phyloP scores from a whole-genome alignment of 2,888 invertebrate species.

The Gortyna flavago region DNA sequence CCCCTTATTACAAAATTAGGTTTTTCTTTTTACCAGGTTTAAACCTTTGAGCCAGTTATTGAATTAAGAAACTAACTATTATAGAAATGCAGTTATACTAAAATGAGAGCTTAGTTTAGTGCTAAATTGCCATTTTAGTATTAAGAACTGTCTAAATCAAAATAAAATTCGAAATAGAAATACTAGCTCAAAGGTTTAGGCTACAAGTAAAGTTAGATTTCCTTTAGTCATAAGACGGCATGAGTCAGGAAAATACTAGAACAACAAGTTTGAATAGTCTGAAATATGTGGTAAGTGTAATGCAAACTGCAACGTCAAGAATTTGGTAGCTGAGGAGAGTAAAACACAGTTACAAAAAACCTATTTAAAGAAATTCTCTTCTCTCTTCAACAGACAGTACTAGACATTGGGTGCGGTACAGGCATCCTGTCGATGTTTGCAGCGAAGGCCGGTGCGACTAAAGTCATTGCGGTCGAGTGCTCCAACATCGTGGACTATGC shows the following conservation, averaged over 20 bases:
- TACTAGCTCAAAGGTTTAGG: not conserved
- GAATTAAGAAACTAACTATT: too few relatives aligned
- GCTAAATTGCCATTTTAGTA: not conserved
- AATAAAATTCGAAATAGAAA: not conserved
- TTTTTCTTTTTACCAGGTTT: too few relatives aligned
- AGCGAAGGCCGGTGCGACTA: constrained; percentile 98
- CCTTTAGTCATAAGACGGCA: not conserved
- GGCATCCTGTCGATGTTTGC: constrained; percentile 99
- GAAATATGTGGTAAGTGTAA: not conserved
- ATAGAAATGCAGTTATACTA: not conserved
- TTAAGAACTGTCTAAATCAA: not conserved
- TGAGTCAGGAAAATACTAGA: not conserved
- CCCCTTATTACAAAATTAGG: too few relatives aligned
- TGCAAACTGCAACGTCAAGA: not conserved
- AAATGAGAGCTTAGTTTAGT: not conserved
- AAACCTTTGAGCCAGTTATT: too few relatives aligned
- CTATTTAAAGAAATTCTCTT: not conserved
- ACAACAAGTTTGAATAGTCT: not conserved
- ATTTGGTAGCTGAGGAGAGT: not conserved
- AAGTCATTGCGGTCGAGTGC: constrained; percentile 99
- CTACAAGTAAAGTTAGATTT: not conserved
- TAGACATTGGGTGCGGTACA: constrained; percentile 99
- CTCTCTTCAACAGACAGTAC: constrained; percentile 90
- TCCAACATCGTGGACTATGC: constrained; percentile 99
- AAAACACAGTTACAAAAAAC: not conserved